Evolutionary conservation across 2,797 vertebrate genomes (phyloP), one percentile per base, ranked within the genome.

Genomic region (Tinamus major): DNA sequence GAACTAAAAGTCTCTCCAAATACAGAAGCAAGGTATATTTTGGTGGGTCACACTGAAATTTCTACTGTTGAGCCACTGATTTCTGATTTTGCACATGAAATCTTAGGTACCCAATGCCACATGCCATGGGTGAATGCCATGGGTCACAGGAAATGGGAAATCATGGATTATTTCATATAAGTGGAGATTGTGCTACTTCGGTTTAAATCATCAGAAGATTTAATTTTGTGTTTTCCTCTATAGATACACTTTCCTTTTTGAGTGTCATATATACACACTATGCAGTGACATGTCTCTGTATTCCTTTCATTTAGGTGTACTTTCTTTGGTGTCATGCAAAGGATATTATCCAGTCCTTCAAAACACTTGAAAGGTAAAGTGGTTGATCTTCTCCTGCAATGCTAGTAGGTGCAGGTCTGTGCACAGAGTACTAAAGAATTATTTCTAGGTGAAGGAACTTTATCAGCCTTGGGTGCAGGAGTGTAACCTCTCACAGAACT

Each of bases 311-410:
- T 89, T 84, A 99, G 99, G 99, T 99, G 23, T 98, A 99, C 96
- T 99, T 99, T 95, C 98, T 99, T 70, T 99, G 99, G 99, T 99
- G 99, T 86, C 99, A 99, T 79, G 98, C 99, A 78, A 99, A 99
- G 95, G 99, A 99, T 85, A 97, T 99, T 96, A 99, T 99, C 97
- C 99, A 99, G 96, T 99, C 98, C 92, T 99, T 99, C 96, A 99
- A 99, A 97, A 99, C 98, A 7, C 98, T 99, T 96, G 99, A 99
- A 97, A 99, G 99, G 99, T 99, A 98, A 97, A 95, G 37, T 31
- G 10, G 35, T 12, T 79, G 7, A 83, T 87, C 79, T 56, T 79
- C 11, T 44, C 41, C 21, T 19, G 21, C 21, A 39, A 69, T 49
- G 29, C 33, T 69, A 35, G 41, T 46, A 49, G 37, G 1, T 65